Base-by-base conservation (phyloP, 2,888 invertebrate genomes). In the Drosophila nigritarsus region DNA sequence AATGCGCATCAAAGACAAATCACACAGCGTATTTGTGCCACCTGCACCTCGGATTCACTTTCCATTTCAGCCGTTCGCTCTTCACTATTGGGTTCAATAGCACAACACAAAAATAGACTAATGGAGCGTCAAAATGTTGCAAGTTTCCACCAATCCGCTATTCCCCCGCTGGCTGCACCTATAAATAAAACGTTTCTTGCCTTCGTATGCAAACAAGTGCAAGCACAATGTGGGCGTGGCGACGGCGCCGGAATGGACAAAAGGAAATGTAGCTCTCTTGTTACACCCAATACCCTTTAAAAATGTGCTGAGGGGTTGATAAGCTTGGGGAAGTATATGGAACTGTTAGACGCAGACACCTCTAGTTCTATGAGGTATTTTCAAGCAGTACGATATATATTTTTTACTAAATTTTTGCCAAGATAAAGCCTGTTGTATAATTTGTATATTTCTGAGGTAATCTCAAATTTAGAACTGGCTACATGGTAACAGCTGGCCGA, bases 201-300 rank as follows among this genome's bases (percentile, higher is more conserved):
- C 78, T 81, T 73, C 83, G 75, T 79, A 81, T 81, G 89, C 89
- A 84, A 84, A 87, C 81, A 87, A 83, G 83, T 89, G 89, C 87
- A 89, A 36, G 67, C 36, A 58, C 66, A 56, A 54, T 70, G 71
- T 48, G 49, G 68, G 73, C 61, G 73, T 69, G 76, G 11, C 48
- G 29, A 49, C 49, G 82, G 51, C 64, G 55, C 54, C 50, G 64
- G 61, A 73, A 72, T 80, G 81, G 77, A 82, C 76, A 80, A 67
- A 66, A 80, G 80, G 56, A 80, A 83, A 73, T 74, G 64, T 49
- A 61, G 67, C 49, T 60, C 64, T 54, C 65, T 66, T 56, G 65
- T 48, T 24, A 48, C 65, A 45, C 59, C 29, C 42, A 48, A 49
- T 48, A 34, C 13, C 36, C 34, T 20, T 18, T 11, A 30, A 9